phyloP scores from a whole-genome alignment of 2,888 invertebrate genomes.

The Apodemia hepburni region DNA sequence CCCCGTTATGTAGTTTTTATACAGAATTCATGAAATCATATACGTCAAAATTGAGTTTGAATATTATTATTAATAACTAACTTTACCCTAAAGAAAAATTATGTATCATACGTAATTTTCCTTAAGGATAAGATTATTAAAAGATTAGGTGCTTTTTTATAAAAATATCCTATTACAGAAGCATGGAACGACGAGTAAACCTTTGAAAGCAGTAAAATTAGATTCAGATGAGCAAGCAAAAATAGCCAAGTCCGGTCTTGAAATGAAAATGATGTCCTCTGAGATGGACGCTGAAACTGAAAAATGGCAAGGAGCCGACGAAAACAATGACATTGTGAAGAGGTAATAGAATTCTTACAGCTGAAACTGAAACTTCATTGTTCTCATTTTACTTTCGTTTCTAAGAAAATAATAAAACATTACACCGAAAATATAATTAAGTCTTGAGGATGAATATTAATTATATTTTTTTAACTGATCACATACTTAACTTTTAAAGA shows the following conservation, averaged over 20 bases:
- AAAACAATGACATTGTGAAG: slow-evolving; percentile 88
- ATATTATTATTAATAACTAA: too few species aligned
- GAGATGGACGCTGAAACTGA: slow-evolving; percentile 98
- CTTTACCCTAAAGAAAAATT: too few species aligned
- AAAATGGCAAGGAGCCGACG: slow-evolving; percentile 93
- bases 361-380: background rate
- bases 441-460: background rate
- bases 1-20: too few species aligned
- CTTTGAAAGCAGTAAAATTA: slow-evolving; percentile 92
- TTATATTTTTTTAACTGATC: background rate
- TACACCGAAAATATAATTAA: background rate
- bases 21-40: too few species aligned
- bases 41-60: too few species aligned
- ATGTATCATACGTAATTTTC: too few species aligned
- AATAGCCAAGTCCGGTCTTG: slow-evolving; percentile 97
- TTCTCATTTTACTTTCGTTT: background rate
- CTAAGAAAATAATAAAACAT: too few species aligned
- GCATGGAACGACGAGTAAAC: slow-evolving; percentile 97
- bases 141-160: slow-evolving; percentile 10
- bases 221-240: slow-evolving; percentile 98
- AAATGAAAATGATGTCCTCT: slow-evolving; percentile 97
- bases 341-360: slow-evolving; percentile 49
- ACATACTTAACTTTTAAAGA: too few species aligned
- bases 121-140: background rate
- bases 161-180: slow-evolving; percentile 82